Conservation (phyloP, 2,888 invertebrate genomes). For the Protophormia terraenovae region DNA sequence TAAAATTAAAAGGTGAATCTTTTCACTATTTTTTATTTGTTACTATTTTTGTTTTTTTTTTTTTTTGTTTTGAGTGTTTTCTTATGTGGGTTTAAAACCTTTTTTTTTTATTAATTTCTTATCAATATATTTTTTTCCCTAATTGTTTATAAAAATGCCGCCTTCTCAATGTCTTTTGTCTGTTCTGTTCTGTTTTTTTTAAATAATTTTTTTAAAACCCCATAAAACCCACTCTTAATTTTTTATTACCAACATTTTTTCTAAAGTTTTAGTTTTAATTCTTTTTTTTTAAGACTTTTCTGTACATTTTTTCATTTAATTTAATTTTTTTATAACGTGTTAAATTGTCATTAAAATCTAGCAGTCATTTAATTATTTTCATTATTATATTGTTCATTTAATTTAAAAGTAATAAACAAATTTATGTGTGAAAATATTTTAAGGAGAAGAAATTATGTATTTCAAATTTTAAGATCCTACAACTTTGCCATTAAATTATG, state of each 20-base stretch:
- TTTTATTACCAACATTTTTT: constrained; percentile 38
- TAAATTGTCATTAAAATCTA: constrained; percentile 63
- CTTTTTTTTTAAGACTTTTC: constrained; percentile 21
- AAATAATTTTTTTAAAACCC: constrained; percentile 16
- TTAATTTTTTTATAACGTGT: constrained; percentile 66
- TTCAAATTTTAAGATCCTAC: background rate
- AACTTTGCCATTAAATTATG: background rate
- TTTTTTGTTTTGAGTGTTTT: background rate
- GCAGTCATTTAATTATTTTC: constrained; percentile 65
- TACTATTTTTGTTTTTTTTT: no score
- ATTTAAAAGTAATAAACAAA: constrained; percentile 26
- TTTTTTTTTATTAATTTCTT: constrained; percentile 52
- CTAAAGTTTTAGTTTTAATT: constrained; percentile 20
- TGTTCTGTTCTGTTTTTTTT: background rate
- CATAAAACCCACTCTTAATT: constrained; percentile 50
- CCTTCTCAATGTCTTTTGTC: constrained; percentile 23
- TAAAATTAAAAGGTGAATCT: constrained; percentile 46
- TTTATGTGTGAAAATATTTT: constrained; percentile 39
- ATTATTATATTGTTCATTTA: constrained; percentile 25
- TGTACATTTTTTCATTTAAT: background rate
- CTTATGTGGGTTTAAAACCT: constrained; percentile 52
- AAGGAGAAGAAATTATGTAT: background rate
- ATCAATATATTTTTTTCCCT: constrained; percentile 53
- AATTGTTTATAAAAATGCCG: constrained; percentile 49
- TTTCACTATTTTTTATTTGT: background rate